These are phyloP conservation scores for Drosophila dives DNA, from an alignment of 2,888 invertebrate species.

Conservation along the genomic window DNA sequence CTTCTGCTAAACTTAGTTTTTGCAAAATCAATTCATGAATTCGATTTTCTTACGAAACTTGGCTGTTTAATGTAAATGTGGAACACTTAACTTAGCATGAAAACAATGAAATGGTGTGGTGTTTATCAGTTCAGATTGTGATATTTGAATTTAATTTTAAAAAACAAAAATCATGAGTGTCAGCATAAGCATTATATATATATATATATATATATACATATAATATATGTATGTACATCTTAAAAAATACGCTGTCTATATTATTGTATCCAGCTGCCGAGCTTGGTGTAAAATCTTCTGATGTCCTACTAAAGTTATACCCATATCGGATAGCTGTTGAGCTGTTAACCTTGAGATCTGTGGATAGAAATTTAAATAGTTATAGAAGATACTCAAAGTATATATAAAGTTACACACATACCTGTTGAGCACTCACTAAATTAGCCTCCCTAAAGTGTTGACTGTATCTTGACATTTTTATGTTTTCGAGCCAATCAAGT, in stretches of 20 bases:
- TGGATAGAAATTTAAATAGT: not conserved
- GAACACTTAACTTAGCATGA: not conserved
- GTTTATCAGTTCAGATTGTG: constrained; percentile 5
- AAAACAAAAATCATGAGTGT: not conserved
- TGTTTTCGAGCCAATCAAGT: constrained; percentile 95
- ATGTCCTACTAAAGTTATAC: constrained; percentile 97
- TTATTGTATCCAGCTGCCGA: constrained; percentile 85
- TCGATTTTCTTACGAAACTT: too few species aligned
- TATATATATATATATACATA: too few species aligned
- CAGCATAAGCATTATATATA: constrained; percentile 5
- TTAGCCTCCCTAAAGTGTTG: constrained; percentile 97
- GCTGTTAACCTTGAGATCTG: constrained; percentile 96
- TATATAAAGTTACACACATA: constrained; percentile 42
- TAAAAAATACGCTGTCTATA: constrained; percentile 75
- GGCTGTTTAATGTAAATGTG: too few species aligned
- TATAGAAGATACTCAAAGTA: not conserved
- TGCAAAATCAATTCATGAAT: too few species aligned
- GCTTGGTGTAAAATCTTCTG: constrained; percentile 92
- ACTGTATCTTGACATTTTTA: constrained; percentile 97
- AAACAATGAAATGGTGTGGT: not conserved
- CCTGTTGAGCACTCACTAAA: constrained; percentile 87
- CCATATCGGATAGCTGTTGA: constrained; percentile 95
- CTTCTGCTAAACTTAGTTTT: not conserved
- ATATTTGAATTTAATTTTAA: not conserved
- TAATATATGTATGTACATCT: constrained; percentile 52